phyloP scores from a whole-genome alignment of 2,113 vertebrate genomes.

The Ginglymostoma cirratum region DNA sequence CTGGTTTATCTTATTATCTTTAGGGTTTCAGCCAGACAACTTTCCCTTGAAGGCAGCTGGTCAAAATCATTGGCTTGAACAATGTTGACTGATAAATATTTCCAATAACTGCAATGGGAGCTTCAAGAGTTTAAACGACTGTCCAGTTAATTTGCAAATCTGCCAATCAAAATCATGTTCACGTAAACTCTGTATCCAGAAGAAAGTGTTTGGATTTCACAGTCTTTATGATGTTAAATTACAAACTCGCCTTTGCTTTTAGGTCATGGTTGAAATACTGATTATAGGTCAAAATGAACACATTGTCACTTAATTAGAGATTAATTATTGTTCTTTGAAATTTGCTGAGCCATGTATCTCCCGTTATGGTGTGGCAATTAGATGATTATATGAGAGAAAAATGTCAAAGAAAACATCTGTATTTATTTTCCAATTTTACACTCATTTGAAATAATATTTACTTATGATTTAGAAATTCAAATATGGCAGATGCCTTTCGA shows the following conservation, averaged over 20 bases:
- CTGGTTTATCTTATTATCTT: neutral
- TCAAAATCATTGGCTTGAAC: neutral
- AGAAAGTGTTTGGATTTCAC: neutral
- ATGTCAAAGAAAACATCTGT: neutral
- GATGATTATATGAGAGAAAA: neutral
- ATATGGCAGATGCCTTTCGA: neutral
- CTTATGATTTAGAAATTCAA: neutral
- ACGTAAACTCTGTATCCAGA: neutral
- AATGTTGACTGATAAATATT: neutral
- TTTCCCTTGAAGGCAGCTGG: neutral
- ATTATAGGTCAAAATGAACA: neutral
- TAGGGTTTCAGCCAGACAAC: neutral
- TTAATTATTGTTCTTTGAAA: neutral
- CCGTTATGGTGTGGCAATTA: neutral
- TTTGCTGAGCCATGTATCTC: neutral
- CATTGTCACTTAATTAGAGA: neutral
- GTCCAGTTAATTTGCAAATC: neutral
- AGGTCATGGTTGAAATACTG: neutral
- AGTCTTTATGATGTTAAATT: neutral
- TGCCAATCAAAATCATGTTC: neutral
- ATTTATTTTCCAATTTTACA: neutral
- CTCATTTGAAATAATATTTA: neutral
- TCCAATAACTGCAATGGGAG: neutral
- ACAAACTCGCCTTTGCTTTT: neutral
- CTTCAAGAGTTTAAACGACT: neutral